phyloP scores from a whole-genome alignment of 2,113 vertebrate genomes.

The Perognathus longimembris region DNA sequence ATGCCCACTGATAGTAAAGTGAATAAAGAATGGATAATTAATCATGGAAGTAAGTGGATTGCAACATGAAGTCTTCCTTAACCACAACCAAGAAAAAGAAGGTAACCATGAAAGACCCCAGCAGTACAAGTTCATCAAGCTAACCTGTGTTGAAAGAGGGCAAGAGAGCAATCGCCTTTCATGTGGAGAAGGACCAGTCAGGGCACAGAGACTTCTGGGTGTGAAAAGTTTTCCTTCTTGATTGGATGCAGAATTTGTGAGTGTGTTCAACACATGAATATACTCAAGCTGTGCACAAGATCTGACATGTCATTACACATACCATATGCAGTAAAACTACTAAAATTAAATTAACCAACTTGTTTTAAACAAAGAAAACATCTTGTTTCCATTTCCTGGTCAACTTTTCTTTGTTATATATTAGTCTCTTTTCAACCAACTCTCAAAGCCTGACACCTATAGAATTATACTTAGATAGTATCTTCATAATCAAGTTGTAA shows the following conservation, averaged over 20 bases:
- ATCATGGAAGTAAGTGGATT: background rate
- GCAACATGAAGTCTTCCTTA: background rate
- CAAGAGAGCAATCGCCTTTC: background rate
- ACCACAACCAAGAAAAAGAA: background rate
- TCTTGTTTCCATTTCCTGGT: too few species aligned
- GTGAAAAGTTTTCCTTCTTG: background rate
- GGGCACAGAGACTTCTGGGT: background rate
- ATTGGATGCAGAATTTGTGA: background rate
- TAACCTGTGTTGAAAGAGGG: background rate
- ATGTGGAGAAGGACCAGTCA: background rate
- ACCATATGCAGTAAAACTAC: background rate
- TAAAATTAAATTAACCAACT: background rate
- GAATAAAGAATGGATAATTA: background rate
- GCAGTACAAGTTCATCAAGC: too few species aligned
- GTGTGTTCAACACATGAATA: background rate
- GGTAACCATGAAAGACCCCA: background rate
- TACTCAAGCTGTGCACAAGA: background rate
- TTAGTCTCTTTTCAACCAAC: too few species aligned
- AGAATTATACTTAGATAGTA: background rate
- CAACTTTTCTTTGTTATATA: too few species aligned
- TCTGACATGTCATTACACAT: background rate
- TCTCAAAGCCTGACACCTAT: background rate
- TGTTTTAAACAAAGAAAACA: too few species aligned
- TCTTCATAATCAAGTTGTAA: slow-evolving; percentile 13
- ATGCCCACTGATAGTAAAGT: background rate